These are phyloP conservation scores for Acrocephalus kingi DNA, from an alignment of 2,113 vertebrate species.

Conservation along the genomic window DNA sequence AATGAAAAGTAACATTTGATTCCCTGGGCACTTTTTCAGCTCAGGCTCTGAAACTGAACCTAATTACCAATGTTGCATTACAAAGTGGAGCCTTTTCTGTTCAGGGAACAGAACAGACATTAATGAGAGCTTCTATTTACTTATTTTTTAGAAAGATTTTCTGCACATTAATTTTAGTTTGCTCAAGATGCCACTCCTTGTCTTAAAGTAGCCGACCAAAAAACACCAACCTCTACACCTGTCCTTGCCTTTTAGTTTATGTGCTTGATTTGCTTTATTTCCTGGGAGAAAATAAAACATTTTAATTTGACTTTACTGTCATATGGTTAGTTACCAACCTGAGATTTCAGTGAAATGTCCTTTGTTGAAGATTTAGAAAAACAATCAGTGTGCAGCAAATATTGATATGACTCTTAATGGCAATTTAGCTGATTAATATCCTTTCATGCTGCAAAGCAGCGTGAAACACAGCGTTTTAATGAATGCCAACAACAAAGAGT, in stretches of 20 bases:
- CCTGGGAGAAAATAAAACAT: slow-evolving; percentile 55
- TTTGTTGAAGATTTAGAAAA: slow-evolving; percentile 75
- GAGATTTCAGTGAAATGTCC: slow-evolving; percentile 67
- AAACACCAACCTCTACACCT: neutral
- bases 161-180: slow-evolving; percentile 20
- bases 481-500: slow-evolving; percentile 71
- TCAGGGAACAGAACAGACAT: neutral
- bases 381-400: slow-evolving; percentile 71
- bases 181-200: neutral
- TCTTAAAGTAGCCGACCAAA: neutral
- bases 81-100: slow-evolving; percentile 19
- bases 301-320: slow-evolving; percentile 57
- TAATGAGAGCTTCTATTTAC: neutral
- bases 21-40: slow-evolving; percentile 51
- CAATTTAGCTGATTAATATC: slow-evolving; percentile 80
- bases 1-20: slow-evolving; percentile 56
- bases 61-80: slow-evolving; percentile 58
- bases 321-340: slow-evolving; percentile 41
- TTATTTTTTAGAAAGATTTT: neutral
- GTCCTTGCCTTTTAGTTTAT: neutral
- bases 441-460: slow-evolving; percentile 64
- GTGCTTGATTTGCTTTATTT: neutral
- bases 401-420: slow-evolving; percentile 79
- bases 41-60: slow-evolving; percentile 48
- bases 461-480: slow-evolving; percentile 68